phyloP scores from a whole-genome alignment of 1,140 invertebrate species.

The Philaenus spumarius region DNA sequence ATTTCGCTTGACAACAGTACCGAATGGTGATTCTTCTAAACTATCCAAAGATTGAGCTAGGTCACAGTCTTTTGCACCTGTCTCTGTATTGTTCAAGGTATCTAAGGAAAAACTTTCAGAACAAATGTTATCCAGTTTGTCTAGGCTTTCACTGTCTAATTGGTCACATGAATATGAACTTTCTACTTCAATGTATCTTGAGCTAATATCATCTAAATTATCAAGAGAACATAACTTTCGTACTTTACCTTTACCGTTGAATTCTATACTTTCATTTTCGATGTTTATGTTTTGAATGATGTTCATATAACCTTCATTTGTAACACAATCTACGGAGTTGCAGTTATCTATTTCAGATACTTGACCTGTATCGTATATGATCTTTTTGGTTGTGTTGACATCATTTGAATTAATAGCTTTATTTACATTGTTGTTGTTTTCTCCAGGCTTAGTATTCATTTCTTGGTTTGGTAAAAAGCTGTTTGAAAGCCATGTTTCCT shows the following conservation, averaged over 20 bases:
- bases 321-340: neutral
- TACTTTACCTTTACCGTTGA: neutral
- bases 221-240: constrained; percentile 12
- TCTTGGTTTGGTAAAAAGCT: neutral
- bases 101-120: neutral
- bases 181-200: constrained; percentile 19
- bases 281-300: neutral
- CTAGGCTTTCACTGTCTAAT: constrained; percentile 14
- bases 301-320: neutral
- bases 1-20: constrained; percentile 23
- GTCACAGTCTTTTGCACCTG: constrained; percentile 1
- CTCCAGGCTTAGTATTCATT: neutral
- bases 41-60: constrained; percentile 11
- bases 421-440: neutral
- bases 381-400: neutral
- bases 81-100: neutral
- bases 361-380: constrained; percentile 6
- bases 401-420: neutral
- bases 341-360: neutral
- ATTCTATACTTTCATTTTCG: neutral
- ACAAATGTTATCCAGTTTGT: neutral
- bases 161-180: constrained; percentile 24
- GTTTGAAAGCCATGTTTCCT: too few species aligned
- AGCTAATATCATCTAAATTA: constrained; percentile 15
- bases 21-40: constrained; percentile 8